Base-by-base conservation (phyloP, 2,888 invertebrate genomes). In the Leptinotarsa peninsularis region DNA sequence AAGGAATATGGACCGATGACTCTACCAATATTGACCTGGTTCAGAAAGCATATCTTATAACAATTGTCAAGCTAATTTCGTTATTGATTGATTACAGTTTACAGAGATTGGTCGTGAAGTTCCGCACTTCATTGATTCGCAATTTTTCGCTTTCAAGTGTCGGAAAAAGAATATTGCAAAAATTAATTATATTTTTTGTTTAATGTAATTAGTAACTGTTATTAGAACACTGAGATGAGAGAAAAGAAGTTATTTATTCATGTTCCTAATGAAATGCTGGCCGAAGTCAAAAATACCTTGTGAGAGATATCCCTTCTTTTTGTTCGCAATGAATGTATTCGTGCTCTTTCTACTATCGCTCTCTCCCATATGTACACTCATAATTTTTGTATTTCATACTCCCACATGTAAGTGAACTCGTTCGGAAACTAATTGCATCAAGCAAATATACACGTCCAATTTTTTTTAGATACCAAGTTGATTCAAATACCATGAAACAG, bases 291-390 rank as follows among this genome's bases (percentile, higher is more conserved):
- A 43, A n/a, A 58, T 18, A 71, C 21, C 90, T 90, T 90, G 90
- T 91, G 89, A 90, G 82, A 80, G 84, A 83, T 89, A 89, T 74
- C 89, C 88, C 90, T 90, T 90, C 90, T 90, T 89, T 91, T 86
- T 86, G 82, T 83, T 87, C 87, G 87, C 87, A 83, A 84, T 85
- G 87, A 86, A 87, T 87, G 87, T 87, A 78, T 80, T 82, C 73
- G 80, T 76, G 84, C 84, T 84, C 83, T 83, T 81, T 83, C 71
- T 68, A 84, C 85, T 86, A 81, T 84, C 83, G 85, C 85, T 85
- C 83, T 79, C 83, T 83, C 84, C 81, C 84, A 83, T 83, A 63
- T 27, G 43, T 63, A 70, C 74, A 75, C 78, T 79, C 79, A 70
- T 56, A 67, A 77, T 76, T 76, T 76, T 75, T 75, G 52, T 73